Conservation (phyloP, 2,888 invertebrate genomes). For the Drosophila picticornis region DNA sequence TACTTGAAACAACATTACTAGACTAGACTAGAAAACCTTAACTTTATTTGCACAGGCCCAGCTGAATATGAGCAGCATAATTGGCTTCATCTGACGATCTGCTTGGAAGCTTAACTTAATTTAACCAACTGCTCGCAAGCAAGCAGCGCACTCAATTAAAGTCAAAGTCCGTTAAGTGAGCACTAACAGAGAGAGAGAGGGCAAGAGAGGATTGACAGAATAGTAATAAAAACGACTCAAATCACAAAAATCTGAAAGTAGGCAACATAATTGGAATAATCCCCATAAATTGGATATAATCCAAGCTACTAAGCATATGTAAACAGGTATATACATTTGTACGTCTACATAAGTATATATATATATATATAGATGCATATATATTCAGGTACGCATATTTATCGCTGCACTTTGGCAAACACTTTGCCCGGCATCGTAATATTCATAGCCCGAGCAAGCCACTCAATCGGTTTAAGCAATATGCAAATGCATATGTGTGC, state of each 20-base stretch:
- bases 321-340: neutral
- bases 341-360: slow-evolving; percentile 14
- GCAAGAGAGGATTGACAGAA: neutral
- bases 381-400: slow-evolving; percentile 23
- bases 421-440: slow-evolving; percentile 39
- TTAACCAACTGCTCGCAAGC: slow-evolving; percentile 5
- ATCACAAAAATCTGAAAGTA: neutral
- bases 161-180: neutral
- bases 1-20: neutral
- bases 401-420: slow-evolving; percentile 32
- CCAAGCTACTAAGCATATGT: neutral
- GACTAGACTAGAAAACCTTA: neutral
- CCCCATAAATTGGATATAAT: slow-evolving; percentile 2
- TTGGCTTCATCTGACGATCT: neutral
- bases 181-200: no score
- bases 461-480: slow-evolving; percentile 60
- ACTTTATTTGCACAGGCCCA: neutral
- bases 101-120: neutral
- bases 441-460: slow-evolving; percentile 37
- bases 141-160: slow-evolving; percentile 3
- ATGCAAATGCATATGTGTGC: slow-evolving; percentile 62
- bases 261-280: slow-evolving; percentile 10
- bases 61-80: neutral
- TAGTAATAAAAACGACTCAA: neutral
- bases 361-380: no score